Evolutionary conservation across 2,113 vertebrate species (phyloP).

Genomic region (Cheirogaleus medius): DNA sequence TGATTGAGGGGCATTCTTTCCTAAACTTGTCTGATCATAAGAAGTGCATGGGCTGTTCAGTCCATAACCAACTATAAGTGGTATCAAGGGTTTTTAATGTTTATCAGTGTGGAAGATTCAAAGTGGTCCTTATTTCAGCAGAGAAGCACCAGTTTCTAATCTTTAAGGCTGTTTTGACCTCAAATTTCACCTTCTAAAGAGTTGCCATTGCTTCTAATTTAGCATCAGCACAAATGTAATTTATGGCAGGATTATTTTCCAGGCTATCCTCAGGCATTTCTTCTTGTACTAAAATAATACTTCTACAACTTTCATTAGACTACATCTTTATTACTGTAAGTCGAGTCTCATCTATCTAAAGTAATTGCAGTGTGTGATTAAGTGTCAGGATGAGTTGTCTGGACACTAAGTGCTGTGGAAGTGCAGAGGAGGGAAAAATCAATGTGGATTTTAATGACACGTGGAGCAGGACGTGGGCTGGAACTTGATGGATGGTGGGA

Average conservation of each 20-base stretch:
- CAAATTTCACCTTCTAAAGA: conserved; percentile 28
- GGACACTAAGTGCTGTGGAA: not conserved
- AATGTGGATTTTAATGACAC: not conserved
- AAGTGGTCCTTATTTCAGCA: not conserved
- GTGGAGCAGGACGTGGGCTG: not conserved
- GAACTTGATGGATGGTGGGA: not conserved
- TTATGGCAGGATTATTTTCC: conserved; percentile 3
- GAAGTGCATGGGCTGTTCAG: not conserved
- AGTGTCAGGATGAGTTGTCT: not conserved
- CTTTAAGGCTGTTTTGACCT: not conserved
- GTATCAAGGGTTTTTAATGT: not conserved
- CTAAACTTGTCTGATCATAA: not conserved
- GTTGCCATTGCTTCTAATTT: not conserved
- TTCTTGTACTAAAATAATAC: conserved; percentile 32
- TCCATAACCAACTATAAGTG: not conserved
- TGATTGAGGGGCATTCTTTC: not conserved
- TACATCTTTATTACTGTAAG: conserved; percentile 36
- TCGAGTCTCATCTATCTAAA: conserved; percentile 8
- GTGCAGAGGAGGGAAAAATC: not conserved
- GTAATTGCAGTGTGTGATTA: not conserved
- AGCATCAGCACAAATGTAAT: not conserved
- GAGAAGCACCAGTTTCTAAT: conserved; percentile 13
- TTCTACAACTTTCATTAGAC: conserved; percentile 12
- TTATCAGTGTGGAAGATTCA: not conserved
- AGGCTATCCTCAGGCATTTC: not conserved